Base-by-base conservation (phyloP, 2,797 vertebrate species). In the Coilia nasus region DNA sequence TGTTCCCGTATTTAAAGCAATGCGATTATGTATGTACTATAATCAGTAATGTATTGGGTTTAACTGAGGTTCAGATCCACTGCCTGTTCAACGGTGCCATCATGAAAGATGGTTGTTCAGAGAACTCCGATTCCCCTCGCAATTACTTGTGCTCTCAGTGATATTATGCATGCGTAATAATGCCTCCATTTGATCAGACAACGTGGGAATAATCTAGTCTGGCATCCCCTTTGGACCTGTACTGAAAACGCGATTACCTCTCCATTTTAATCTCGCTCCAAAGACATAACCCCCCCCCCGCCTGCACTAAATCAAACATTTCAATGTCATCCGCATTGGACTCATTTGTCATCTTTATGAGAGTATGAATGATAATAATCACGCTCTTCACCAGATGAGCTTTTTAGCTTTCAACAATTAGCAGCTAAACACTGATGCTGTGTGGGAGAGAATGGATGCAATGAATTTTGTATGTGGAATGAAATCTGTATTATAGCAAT, bases 211-310 rank as follows among this genome's bases (percentile, higher is more conserved):
- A 64, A 81, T 83, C 75, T 83, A 41, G 57, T 4, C 14, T 6
- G n/a, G 31, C 71, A 44, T 78, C 71, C 71, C 78, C 54, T 60
- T 47, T 82, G 81, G 62, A 21, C 23, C 57, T 84, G 71, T 35
- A 64, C 56, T 28, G 59, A 71, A 85, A 85, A 44, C 41, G 0
- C 81, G 78, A 85, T 87, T 85, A 90, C 86, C 83, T 86, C 85
- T 84, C 78, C 47, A 62, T 85, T 82, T 78, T 89, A 89, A 87
- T 88, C 87, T 84, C 81, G 14, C 28, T 84, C 75, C 84, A 75
- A 41, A 23, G 14, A 81, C 80, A 81, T 31, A 89, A 85, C 87
- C 75, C 60, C 71, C 62, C 17, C 46, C 10, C 46, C 10, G 4
- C 10, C 50, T 10, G 50, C 9, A 15, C 71, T 44, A 78, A 44